Conservation (phyloP, 2,888 invertebrate genomes). For the Cephus spinipes region DNA sequence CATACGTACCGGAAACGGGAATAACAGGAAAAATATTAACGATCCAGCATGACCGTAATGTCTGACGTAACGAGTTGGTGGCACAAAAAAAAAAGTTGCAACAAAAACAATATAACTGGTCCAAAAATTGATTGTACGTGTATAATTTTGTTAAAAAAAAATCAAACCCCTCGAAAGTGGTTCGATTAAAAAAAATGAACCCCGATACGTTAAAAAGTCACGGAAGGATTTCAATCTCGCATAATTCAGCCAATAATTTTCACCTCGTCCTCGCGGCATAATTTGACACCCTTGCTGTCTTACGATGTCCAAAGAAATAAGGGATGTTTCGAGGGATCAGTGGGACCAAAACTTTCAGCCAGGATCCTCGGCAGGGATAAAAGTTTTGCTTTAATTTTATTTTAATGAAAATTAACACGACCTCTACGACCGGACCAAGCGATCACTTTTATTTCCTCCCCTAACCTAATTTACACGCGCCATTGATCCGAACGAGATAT, state of each 20-base stretch:
- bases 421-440: slow-evolving; percentile 22
- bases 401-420: slow-evolving; percentile 42
- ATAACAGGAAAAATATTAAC: neutral
- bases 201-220: neutral
- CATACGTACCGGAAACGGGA: neutral
- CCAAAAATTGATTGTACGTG: neutral
- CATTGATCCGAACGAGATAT: slow-evolving; percentile 36
- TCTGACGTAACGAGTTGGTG: neutral
- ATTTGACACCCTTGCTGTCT: neutral
- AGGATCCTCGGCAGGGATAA: slow-evolving; percentile 8
- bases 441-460: slow-evolving; percentile 32
- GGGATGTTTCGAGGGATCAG: neutral
- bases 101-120: neutral
- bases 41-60: neutral
- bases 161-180: neutral
- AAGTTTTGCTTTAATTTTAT: slow-evolving; percentile 43
- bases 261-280: neutral
- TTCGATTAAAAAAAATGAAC: neutral
- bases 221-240: neutral
- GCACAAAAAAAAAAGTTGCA: no score
- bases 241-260: neutral
- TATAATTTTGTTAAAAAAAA: neutral
- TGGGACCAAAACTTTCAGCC: neutral
- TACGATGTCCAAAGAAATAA: neutral
- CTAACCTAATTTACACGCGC: slow-evolving; percentile 31